phyloP scores from a whole-genome alignment of 1,140 invertebrate genomes.

The Cherax destructor region DNA sequence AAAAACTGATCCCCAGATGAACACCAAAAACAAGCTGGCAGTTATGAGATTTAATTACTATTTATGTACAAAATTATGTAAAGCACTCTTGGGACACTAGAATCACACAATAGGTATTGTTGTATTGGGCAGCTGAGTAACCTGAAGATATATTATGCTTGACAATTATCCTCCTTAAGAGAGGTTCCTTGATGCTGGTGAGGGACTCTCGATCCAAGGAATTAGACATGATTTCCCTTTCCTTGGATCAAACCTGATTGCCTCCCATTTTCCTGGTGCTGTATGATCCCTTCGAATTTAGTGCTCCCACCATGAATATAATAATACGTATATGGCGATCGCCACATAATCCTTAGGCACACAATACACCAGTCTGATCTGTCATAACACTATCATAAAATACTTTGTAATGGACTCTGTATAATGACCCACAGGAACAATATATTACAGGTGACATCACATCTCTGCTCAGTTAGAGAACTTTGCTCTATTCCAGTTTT shows the following conservation, averaged over 20 bases:
- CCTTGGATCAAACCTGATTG: too few species aligned
- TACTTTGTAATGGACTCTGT: not conserved
- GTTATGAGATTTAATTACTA: conserved; percentile 10
- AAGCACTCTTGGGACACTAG: conserved; percentile 10
- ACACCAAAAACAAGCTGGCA: conserved; percentile 14
- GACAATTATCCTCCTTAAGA: not conserved
- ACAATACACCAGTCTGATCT: not conserved
- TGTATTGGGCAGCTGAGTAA: conserved; percentile 30
- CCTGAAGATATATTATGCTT: conserved; percentile 17
- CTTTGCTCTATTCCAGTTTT: not conserved
- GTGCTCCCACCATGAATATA: not conserved
- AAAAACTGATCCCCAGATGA: conserved; percentile 17
- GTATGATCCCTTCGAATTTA: too few species aligned
- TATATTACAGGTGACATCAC: not conserved
- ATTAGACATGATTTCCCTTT: too few species aligned
- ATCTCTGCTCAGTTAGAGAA: not conserved
- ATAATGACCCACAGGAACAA: not conserved
- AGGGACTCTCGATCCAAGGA: too few species aligned
- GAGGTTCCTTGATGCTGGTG: too few species aligned
- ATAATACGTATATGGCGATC: not conserved
- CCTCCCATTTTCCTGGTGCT: too few species aligned
- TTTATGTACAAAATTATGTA: conserved; percentile 8
- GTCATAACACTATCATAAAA: not conserved
- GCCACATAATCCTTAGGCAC: not conserved
- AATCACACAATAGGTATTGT: conserved; percentile 13